Conservation (phyloP, 2,797 vertebrate genomes). For the Lacerta agilis region DNA sequence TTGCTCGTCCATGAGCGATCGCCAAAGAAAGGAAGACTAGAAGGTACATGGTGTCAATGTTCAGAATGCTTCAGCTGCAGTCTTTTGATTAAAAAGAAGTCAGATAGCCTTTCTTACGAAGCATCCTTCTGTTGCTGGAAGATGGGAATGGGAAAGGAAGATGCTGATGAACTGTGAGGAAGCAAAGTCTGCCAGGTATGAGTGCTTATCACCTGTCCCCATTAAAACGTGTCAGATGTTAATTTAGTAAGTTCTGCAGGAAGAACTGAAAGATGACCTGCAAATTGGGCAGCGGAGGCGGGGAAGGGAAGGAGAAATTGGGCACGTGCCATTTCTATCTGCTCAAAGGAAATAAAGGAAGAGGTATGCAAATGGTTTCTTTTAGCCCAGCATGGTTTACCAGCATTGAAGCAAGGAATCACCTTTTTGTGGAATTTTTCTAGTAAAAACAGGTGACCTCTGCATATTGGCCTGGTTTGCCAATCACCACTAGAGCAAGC, state of each 20-base stretch:
- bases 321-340: neutral
- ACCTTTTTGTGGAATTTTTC: too few relatives aligned
- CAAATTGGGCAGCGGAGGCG: neutral
- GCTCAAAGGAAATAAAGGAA: neutral
- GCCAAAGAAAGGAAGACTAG: too few relatives aligned
- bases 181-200: neutral
- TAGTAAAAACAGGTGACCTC: too few relatives aligned
- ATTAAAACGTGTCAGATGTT: conserved; percentile 9
- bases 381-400: neutral
- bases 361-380: neutral
- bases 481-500: too few relatives aligned
- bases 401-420: too few relatives aligned
- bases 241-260: conserved; percentile 12
- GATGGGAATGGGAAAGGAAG: neutral
- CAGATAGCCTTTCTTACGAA: neutral
- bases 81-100: conserved; percentile 1
- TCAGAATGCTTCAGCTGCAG: neutral
- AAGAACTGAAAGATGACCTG: conserved; percentile 11
- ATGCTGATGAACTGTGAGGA: neutral
- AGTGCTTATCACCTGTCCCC: neutral
- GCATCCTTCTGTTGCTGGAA: neutral
- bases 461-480: too few relatives aligned
- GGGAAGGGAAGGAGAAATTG: neutral
- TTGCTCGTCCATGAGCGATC: too few relatives aligned
- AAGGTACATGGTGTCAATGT: neutral